These are phyloP conservation scores for Pammene aurita DNA, from an alignment of 2,888 invertebrate genomes.

Conservation along the genomic window DNA sequence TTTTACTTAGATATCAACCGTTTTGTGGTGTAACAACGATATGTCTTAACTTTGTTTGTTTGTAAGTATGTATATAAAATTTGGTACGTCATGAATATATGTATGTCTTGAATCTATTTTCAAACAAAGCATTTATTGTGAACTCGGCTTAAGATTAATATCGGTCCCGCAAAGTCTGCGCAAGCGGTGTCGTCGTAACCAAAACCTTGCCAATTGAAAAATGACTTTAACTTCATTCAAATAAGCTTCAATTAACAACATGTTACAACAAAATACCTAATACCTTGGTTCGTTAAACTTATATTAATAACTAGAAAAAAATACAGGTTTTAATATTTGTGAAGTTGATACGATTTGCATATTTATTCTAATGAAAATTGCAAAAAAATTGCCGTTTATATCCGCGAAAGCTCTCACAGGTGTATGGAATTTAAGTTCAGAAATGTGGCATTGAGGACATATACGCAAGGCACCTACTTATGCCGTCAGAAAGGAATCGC, in stretches of 20 bases:
- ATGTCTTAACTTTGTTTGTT: too few relatives aligned
- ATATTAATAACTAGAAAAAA: not conserved
- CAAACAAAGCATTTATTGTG: not conserved
- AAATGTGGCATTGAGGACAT: too few relatives aligned
- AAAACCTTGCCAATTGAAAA: not conserved
- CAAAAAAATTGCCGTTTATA: not conserved
- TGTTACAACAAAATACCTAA: not conserved
- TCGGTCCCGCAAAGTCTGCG: conserved; percentile 39
- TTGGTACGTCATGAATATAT: not conserved
- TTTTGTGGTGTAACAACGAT: too few relatives aligned
- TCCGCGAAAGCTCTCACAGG: not conserved
- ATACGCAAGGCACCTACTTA: too few relatives aligned
- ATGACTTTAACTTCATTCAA: not conserved
- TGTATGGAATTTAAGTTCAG: not conserved
- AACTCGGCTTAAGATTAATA: conserved; percentile 22
- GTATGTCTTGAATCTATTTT: not conserved
- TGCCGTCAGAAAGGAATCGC: too few relatives aligned
- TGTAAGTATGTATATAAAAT: too few relatives aligned
- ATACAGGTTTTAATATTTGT: conserved; percentile 10
- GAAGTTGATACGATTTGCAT: conserved; percentile 10
- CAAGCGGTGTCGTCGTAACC: conserved; percentile 6
- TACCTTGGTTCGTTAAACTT: conserved; percentile 3
- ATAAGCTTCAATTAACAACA: not conserved
- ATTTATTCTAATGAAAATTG: conserved; percentile 9
- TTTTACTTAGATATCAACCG: too few relatives aligned